Conservation (phyloP, 2,888 invertebrate species). For the Candidula unifasciata region DNA sequence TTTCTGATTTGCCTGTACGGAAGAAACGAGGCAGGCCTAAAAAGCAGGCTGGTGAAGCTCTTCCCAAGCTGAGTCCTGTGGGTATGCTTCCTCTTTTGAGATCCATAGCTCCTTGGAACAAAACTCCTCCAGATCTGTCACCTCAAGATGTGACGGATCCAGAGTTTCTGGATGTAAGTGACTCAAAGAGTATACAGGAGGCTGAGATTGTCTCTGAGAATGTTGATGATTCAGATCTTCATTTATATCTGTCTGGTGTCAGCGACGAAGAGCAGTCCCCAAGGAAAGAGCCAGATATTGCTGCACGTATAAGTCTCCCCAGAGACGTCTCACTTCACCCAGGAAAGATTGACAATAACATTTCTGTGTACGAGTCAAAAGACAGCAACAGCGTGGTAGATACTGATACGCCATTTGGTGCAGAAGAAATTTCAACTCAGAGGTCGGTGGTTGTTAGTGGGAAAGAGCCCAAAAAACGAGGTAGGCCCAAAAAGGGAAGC, state of each 20-base stretch:
- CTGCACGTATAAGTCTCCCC: not conserved
- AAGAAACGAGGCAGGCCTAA: slow-evolving; percentile 24
- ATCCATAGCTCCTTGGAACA: not conserved
- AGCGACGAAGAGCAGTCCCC: slow-evolving; percentile 47
- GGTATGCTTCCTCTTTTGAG: not conserved
- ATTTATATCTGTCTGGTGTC: slow-evolving; percentile 47
- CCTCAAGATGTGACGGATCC: slow-evolving; percentile 27
- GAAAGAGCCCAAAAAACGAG: slow-evolving; percentile 25
- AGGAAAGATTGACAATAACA: not conserved
- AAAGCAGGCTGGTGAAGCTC: slow-evolving; percentile 16
- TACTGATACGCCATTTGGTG: not conserved
- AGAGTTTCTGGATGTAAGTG: not conserved
- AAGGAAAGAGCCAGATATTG: not conserved
- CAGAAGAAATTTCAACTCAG: not conserved
- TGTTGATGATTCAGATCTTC: slow-evolving; percentile 49
- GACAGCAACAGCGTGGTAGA: not conserved
- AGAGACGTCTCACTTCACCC: not conserved
- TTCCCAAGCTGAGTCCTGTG: slow-evolving; percentile 40
- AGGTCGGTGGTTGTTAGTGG: not conserved
- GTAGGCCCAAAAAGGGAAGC: slow-evolving; percentile 41
- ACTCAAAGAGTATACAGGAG: not conserved
- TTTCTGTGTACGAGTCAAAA: not conserved
- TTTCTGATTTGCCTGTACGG: not conserved
- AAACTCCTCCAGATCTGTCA: slow-evolving; percentile 40
- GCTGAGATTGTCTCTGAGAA: slow-evolving; percentile 37